A percentile compares a stretch with the other conserved stretches of the same genome.
Evolutionary conservation across 2,113 vertebrate genomes (phyloP).

Genomic region (Beaufortia kweichowensis): DNA sequence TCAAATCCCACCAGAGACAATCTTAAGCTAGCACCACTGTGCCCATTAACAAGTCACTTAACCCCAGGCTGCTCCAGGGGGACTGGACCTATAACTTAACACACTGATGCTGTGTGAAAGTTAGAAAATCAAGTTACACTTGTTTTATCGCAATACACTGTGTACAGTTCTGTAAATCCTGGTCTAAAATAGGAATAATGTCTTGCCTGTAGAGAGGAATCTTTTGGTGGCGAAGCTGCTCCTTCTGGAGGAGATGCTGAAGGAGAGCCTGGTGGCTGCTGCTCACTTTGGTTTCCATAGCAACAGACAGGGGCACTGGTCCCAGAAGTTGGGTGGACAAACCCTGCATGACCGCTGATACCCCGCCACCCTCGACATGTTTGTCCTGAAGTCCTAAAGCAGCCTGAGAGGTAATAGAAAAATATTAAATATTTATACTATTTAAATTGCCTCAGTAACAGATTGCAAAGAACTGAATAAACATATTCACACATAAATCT

Average conservation of each 20-base stretch:
- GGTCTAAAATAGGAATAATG: too few species aligned
- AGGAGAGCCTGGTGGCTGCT: constrained; percentile 96
- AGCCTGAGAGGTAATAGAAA: constrained; percentile 71
- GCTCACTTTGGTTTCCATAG: constrained; percentile 88
- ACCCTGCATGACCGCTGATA: constrained; percentile 76
- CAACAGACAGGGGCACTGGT: constrained; percentile 79
- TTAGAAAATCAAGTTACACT: background rate
- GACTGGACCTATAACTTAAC: constrained; percentile 14
- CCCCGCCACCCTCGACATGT: constrained; percentile 75
- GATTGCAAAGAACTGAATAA: background rate
- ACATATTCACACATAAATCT: background rate
- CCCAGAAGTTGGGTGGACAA: constrained; percentile 84
- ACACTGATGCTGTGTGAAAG: background rate
- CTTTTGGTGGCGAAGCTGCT: constrained; percentile 95
- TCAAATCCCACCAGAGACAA: background rate
- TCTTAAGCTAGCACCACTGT: background rate
- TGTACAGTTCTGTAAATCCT: too few species aligned
- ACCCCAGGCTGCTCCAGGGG: background rate
- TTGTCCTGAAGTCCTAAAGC: constrained; percentile 86
- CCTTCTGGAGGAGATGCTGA: constrained; percentile 94
- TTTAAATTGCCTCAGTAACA: background rate
- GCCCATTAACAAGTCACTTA: background rate
- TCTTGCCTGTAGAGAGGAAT: constrained; percentile 87
- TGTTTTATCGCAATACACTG: background rate
- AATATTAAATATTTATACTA: background rate